phyloP scores from a whole-genome alignment of 2,888 invertebrate genomes.

The Spilarctia lutea region DNA sequence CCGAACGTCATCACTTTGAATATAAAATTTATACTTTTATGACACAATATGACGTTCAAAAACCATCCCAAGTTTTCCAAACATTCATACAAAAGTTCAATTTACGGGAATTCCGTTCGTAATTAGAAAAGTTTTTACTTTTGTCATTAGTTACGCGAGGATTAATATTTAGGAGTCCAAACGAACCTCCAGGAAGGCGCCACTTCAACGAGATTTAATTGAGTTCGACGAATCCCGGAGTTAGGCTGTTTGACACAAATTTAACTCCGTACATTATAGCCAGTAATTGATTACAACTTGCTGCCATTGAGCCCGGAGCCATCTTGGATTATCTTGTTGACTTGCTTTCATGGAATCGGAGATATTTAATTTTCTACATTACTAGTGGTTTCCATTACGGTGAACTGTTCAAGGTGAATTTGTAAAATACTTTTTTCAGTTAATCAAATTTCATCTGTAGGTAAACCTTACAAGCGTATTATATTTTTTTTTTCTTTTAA shows the following conservation, averaged over 20 bases:
- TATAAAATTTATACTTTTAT: not conserved
- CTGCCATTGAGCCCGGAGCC: too few species aligned
- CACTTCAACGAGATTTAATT: conserved; percentile 38
- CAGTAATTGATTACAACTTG: conserved; percentile 6
- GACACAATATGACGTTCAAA: not conserved
- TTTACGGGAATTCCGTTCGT: conserved; percentile 30
- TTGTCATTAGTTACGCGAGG: conserved; percentile 44
- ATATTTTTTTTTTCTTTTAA: not conserved
- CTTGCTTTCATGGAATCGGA: not conserved
- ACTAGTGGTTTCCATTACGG: not conserved
- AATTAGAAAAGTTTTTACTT: conserved; percentile 48
- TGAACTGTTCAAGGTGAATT: not conserved
- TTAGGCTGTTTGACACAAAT: conserved; percentile 19
- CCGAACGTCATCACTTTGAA: not conserved
- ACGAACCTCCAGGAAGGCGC: conserved; percentile 11
- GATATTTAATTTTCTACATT: not conserved
- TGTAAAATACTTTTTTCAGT: not conserved
- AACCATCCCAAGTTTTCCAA: not conserved
- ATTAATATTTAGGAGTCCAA: conserved; percentile 57
- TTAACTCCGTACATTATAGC: conserved; percentile 5
- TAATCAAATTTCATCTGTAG: not conserved
- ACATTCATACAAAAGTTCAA: conserved; percentile 14
- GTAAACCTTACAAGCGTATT: not conserved
- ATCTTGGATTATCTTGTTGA: not conserved
- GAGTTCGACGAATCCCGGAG: conserved; percentile 18